A percentile compares a stretch with the other conserved stretches of the same genome.
Evolutionary conservation across 2,888 invertebrate genomes (phyloP).

Genomic region (Vandiemenella viatica): DNA sequence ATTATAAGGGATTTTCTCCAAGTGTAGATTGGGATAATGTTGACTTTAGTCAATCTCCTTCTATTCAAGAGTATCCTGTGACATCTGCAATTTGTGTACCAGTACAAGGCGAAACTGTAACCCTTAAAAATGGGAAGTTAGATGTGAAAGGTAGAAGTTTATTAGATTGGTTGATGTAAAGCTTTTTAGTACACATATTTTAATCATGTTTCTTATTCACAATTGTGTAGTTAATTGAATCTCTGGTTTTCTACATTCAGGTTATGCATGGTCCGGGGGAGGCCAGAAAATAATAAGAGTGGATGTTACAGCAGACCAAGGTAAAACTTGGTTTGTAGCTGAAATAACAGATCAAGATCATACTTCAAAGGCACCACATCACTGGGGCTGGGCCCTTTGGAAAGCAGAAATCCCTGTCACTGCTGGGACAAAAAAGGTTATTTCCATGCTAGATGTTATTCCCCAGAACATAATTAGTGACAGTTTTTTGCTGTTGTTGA

Average conservation of each 20-base stretch:
- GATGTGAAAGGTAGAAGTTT: conserved; percentile 50
- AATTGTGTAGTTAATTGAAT: too few species aligned
- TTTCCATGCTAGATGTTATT: too few species aligned
- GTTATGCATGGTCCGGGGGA: conserved; percentile 92
- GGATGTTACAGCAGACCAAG: conserved; percentile 73
- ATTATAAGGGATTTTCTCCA: conserved; percentile 85
- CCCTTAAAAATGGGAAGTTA: conserved; percentile 33
- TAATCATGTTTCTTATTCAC: too few species aligned
- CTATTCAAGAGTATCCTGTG: conserved; percentile 89
- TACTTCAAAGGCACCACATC: conserved; percentile 39
- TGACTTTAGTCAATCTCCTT: conserved; percentile 67
- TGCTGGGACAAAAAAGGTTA: conserved; percentile 27
- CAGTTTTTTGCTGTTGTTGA: too few species aligned
- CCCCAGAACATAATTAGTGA: too few species aligned
- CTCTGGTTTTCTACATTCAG: conserved; percentile 28
- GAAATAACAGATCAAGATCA: conserved; percentile 36
- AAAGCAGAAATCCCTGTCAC: conserved; percentile 45
- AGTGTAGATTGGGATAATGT: conserved; percentile 76
- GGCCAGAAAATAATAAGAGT: conserved; percentile 80
- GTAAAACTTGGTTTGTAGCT: conserved; percentile 66
- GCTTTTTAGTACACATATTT: too few species aligned
- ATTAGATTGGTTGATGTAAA: too few species aligned
- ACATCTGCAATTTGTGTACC: conserved; percentile 87
- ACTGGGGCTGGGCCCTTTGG: conserved; percentile 93
- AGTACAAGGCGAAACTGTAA: conserved; percentile 41